Base-by-base conservation (phyloP, 2,797 vertebrate genomes). In the Odontamblyopus lacepedii region DNA sequence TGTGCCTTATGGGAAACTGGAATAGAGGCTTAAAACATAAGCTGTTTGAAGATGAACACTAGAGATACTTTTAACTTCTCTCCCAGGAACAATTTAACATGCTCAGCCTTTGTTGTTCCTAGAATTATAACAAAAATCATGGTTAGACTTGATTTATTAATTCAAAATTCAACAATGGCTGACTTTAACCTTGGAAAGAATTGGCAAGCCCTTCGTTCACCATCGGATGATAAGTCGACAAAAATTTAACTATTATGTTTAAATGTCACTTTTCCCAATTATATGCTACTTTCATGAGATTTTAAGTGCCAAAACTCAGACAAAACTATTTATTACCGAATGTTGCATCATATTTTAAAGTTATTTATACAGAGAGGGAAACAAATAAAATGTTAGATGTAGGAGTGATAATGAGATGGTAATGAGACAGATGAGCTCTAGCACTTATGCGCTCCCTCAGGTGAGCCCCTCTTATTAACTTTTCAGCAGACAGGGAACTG, bases 391-490 rank as follows among this genome's bases (percentile, higher is more conserved):
- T 35, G 73, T 67, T 55, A 69, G 79, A 79, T 71, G 74, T 50
- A 50, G 65, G 63, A 72, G 82, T 86, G 86, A 88, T 91, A 91
- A 93, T 91, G 81, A 91, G 80, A 85, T 86, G 87, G 63, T 89
- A 90, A 91, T 89, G 83, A 90, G 86, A 87, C 82, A 83, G 89
- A 90, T 86, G 83, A 87, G 86, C 82, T 77, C 66, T 73, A 79
- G 86, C 83, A 83, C 78, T 85, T 84, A 72, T 67, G n/a, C 26
- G 71, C 62, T 91, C 88, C 88, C 91, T 88, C 73, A 85, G 88
- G 88, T 91, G 83, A 85, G 82, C 79, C 75, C 74, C 73, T 80
- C 88, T 91, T 85, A 90, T 91, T 89, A 90, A 85, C 78, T 85
- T 82, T 74, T 84, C 81, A 78, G 69, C 65, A 88, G 83, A 84